Evolutionary conservation across 2,113 vertebrate species (phyloP).

Genomic region (Callaeas wilsoni): DNA sequence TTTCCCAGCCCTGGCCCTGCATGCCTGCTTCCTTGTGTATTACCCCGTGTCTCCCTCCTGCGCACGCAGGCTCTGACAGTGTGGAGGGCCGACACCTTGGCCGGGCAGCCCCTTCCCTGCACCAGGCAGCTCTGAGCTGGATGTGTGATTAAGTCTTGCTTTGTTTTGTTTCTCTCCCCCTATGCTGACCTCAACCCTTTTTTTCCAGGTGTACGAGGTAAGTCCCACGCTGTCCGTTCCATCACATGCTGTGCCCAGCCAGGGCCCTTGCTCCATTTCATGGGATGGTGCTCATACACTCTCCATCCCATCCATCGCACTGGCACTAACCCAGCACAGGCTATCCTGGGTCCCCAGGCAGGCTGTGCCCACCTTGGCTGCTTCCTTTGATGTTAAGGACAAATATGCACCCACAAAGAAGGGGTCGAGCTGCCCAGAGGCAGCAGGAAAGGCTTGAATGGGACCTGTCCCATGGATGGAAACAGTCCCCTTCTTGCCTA

Average conservation of each 20-base stretch:
- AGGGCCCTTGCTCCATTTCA: slow-evolving; percentile 17
- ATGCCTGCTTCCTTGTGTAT: neutral
- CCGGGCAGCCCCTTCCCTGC: neutral
- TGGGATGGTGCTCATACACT: slow-evolving; percentile 15
- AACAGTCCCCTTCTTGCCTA: neutral
- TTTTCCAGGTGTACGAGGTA: slow-evolving; percentile 96
- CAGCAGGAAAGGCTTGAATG: neutral
- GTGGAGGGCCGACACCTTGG: rapidly evolving
- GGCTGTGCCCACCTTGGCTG: neutral
- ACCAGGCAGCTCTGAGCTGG: slow-evolving; percentile 8
- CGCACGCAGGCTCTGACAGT: neutral
- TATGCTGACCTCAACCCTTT: slow-evolving; percentile 86
- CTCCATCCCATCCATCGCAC: slow-evolving; percentile 16
- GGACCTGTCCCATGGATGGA: neutral
- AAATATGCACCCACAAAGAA: rapidly evolving
- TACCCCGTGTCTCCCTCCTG: neutral
- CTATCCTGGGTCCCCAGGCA: neutral
- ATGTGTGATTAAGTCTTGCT: slow-evolving; percentile 73
- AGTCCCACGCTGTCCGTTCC: slow-evolving; percentile 63
- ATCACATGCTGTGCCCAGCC: neutral
- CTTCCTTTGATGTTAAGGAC: neutral
- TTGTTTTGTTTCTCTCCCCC: slow-evolving; percentile 77
- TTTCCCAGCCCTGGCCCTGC: neutral
- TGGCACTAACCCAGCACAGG: slow-evolving; percentile 33
- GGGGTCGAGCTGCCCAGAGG: neutral